Evolutionary conservation across 2,113 vertebrate genomes (phyloP).

Genomic region (Marmota monax): DNA sequence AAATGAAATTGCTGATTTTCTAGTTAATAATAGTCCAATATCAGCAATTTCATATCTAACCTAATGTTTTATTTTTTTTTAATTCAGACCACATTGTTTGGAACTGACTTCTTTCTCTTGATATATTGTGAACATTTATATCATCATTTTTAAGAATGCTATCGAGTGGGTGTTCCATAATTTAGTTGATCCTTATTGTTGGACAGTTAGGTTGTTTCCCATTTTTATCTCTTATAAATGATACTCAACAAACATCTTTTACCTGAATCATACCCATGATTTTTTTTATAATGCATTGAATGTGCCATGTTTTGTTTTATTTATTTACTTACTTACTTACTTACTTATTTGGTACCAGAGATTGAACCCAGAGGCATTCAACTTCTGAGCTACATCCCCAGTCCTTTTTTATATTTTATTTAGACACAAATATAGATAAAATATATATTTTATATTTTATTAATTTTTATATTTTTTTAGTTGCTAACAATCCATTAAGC

Average conservation of each 20-base stretch:
- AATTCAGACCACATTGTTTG: slow-evolving; percentile 19
- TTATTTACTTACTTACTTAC: too few relatives aligned
- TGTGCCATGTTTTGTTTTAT: not conserved
- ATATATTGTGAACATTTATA: slow-evolving; percentile 19
- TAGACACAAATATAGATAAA: too few relatives aligned
- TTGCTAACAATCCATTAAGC: too few relatives aligned
- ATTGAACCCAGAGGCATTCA: too few relatives aligned
- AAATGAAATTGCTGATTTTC: slow-evolving; percentile 36
- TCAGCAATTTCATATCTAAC: not conserved
- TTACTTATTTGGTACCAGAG: too few relatives aligned
- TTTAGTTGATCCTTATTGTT: slow-evolving; percentile 44
- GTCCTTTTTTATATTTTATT: too few relatives aligned
- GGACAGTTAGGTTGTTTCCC: not conserved
- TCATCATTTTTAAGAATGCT: slow-evolving; percentile 27
- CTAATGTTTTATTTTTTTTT: not conserved
- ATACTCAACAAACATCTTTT: slow-evolving; percentile 24
- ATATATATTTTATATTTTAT: too few relatives aligned
- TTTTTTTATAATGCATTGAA: slow-evolving; percentile 19
- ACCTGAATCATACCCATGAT: slow-evolving; percentile 24
- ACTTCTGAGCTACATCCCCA: too few relatives aligned
- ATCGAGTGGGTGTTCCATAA: not conserved
- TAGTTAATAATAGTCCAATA: slow-evolving; percentile 36
- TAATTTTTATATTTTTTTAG: too few relatives aligned
- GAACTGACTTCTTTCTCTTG: not conserved
- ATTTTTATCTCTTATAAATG: slow-evolving; percentile 37